phyloP scores from a whole-genome alignment of 2,113 vertebrate genomes.

The Excalfactoria chinensis region DNA sequence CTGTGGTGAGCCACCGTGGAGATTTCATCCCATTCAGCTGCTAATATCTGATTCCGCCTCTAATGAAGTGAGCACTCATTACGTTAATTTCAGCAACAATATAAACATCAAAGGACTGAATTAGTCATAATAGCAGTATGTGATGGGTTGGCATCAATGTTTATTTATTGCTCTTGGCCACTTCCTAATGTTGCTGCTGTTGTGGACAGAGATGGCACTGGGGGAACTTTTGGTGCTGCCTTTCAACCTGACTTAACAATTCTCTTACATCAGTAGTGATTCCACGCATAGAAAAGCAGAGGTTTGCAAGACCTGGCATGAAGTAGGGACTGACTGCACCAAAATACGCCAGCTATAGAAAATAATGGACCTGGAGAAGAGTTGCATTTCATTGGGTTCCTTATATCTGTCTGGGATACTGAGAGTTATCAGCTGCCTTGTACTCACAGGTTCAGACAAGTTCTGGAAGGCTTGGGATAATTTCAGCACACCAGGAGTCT shows the following conservation, averaged over 20 bases:
- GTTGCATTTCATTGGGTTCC: neutral
- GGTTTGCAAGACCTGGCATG: neutral
- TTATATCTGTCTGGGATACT: neutral
- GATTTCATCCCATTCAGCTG: conserved; percentile 20
- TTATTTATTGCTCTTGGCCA: neutral
- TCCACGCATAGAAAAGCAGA: neutral
- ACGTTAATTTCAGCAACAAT: conserved; percentile 27
- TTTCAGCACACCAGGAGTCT: neutral
- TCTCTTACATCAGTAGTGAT: neutral
- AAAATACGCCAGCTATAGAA: rapidly evolving
- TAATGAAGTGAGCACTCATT: neutral
- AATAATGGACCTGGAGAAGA: neutral
- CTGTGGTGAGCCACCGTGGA: neutral
- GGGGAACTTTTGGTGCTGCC: neutral
- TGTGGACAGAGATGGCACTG: neutral
- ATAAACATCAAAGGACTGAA: neutral
- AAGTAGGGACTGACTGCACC: neutral
- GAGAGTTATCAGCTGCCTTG: neutral
- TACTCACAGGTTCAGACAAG: neutral
- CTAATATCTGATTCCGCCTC: conserved; percentile 12
- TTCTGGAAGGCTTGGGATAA: neutral
- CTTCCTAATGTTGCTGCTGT: neutral
- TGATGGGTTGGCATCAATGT: neutral
- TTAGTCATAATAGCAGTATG: neutral
- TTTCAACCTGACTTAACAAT: neutral